Evolutionary conservation across 2,113 vertebrate genomes (phyloP), one percentile per base, ranked within the genome.

Genomic region (Dendropsophus ebraccatus): DNA sequence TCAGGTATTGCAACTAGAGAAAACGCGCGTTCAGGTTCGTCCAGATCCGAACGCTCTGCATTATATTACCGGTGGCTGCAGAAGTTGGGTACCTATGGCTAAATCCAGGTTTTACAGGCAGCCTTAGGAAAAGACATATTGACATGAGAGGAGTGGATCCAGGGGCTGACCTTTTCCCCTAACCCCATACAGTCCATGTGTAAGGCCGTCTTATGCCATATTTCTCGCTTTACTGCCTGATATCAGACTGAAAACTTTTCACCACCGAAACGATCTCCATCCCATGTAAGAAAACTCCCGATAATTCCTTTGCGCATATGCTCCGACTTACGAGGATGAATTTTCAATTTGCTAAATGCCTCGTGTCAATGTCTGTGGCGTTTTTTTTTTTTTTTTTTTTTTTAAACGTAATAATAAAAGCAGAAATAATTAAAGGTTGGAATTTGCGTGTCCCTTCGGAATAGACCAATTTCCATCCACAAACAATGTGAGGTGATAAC

Each of bases 401-500:
- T 50, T 50, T 6, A 41, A 28, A 28, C 30, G 14, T 28, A 81
- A 62, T 47, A 47, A 47, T 47, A 13, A 28, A n/a, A 4, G 30
- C 37, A 10, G 56, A 65, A 81, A 65, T 80, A 80, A 37, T 62
- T 32, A 54, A n/a, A 35, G 73, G 23, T 62, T 25, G 78, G 30
- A 80, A 41, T 80, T 37, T 35, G 2, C 41, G 67, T n/a, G n/a
- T 67, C 23, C 17, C 41, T 81, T 47, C 67, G 37, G 14, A 82
- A 82, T 52, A 32, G 56, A 16, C 11, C 56, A 25, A 41, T 82
- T 45, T 67, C 25, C 58, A 45, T 67, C 41, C 58, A 50, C 60
- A 79, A 58, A 35, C 50, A 67, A 81, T 81, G 58, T 49, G n/a
- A 67, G 80, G 80, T 81, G 35, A 81, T 72, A 72, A 54, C 47